Evolutionary conservation across 2,888 invertebrate species (phyloP), one percentile per base, ranked within the genome.

Genomic region (Encarsia formosa): DNA sequence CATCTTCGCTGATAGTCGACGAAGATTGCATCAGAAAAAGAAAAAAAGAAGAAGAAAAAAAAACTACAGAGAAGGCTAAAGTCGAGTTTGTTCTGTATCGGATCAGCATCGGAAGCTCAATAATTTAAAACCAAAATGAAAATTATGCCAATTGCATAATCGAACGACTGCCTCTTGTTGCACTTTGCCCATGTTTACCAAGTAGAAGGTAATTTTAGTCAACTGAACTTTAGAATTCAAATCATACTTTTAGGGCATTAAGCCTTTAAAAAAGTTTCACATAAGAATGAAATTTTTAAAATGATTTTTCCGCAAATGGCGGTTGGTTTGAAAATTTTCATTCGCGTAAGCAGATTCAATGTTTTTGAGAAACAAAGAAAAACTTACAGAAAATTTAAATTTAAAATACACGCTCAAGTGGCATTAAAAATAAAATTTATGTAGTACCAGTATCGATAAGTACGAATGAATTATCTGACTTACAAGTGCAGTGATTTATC

Each of bases 101-200:
- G 22, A 49, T 49, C 37, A 22, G 29, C 19, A 23, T 23, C 42
- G 42, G 19, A 38, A 16, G 23, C 39, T 15, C 29, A 23, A 41
- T 41, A 41, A 46, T 56, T 59, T 59, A 58, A 58, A 48, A 50
- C 57, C 54, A 39, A 53, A 58, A 54, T 54, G 45, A 61, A 57
- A 52, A 57, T 61, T 58, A 52, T 56, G n/a, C 49, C 46, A 54
- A 58, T 57, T 59, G 55, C 57, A 51, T 55, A 57, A 60, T 57
- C 53, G 52, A 58, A 54, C 52, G 52, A 43, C 19, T 38, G 45
- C 50, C 47, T n/a, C n/a, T n/a, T n/a, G 47, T 40, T 51, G 53
- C 48, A 34, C 6, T 34, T 34, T 34, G 15, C 34, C 16, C 19
- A 18, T 15, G 16, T 34, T 26, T 42, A 19, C 19, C 42, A 31